phyloP scores from a whole-genome alignment of 2,797 vertebrate species.

The Bradypodion ventrale region DNA sequence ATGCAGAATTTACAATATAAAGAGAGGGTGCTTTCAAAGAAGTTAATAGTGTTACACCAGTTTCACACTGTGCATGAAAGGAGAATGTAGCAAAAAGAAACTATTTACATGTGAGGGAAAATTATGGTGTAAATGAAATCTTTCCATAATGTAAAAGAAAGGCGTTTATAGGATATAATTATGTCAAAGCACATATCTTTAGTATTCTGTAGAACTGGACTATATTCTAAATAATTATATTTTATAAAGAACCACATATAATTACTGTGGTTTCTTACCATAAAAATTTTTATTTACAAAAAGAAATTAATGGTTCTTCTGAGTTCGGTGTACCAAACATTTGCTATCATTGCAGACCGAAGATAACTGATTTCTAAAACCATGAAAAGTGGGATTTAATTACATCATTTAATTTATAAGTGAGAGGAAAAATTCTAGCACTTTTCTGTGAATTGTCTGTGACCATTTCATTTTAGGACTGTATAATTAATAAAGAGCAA shows the following conservation, averaged over 20 bases:
- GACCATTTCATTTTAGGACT: slow-evolving; percentile 29
- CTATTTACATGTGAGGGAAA: slow-evolving; percentile 35
- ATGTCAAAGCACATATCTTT: slow-evolving; percentile 36
- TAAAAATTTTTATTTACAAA: slow-evolving; percentile 27
- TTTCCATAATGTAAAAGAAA: slow-evolving; percentile 30
- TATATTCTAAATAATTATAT: slow-evolving; percentile 41
- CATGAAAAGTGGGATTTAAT: slow-evolving; percentile 36
- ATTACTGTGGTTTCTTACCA: slow-evolving; percentile 29
- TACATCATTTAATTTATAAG: slow-evolving; percentile 38
- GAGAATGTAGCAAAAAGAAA: slow-evolving; percentile 34
- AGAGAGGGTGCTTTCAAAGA: slow-evolving; percentile 33
- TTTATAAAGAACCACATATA: slow-evolving; percentile 33
- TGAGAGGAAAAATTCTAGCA: slow-evolving; percentile 33
- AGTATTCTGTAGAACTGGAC: slow-evolving; percentile 30
- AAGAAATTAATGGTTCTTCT: slow-evolving; percentile 31
- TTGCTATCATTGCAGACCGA: background rate
- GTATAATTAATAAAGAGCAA: slow-evolving; percentile 28
- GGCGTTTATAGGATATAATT: slow-evolving; percentile 42
- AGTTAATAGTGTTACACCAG: slow-evolving; percentile 36
- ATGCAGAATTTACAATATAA: slow-evolving; percentile 31
- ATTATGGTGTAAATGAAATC: slow-evolving; percentile 32
- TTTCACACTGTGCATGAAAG: slow-evolving; percentile 39
- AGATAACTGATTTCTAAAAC: slow-evolving; percentile 21
- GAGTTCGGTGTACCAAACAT: slow-evolving; percentile 17
- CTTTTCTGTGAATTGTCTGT: slow-evolving; percentile 28